Conservation (phyloP, 2,797 vertebrate species). For the Neosalanx taihuensis region DNA sequence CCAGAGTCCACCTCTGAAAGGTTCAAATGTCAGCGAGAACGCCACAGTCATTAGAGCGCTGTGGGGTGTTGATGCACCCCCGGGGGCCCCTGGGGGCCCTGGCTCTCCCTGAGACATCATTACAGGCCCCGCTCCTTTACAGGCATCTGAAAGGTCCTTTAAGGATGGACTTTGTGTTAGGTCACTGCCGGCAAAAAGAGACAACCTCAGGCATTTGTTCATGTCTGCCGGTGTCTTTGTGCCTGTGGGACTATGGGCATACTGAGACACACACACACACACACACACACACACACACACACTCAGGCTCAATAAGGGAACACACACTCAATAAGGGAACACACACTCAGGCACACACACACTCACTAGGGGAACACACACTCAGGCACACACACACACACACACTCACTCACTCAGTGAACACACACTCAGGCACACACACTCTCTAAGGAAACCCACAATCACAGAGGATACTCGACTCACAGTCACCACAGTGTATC, state of each 20-base stretch:
- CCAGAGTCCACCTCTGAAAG: neutral
- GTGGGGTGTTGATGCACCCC: neutral
- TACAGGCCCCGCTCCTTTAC: neutral
- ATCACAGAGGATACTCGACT: no score
- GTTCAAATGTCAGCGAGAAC: neutral
- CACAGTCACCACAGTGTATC: no score
- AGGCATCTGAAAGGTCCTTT: neutral
- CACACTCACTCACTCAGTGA: neutral
- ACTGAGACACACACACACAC: conserved; percentile 16
- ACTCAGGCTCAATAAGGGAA: neutral
- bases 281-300: neutral
- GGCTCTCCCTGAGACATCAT: neutral
- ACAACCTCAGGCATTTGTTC: no score
- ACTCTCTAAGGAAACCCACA: no score
- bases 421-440: no score
- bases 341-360: neutral
- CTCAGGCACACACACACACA: neutral
- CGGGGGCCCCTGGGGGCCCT: no score
- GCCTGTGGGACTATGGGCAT: neutral
- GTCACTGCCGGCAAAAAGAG: neutral
- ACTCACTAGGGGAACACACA: no score
- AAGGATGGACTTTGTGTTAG: neutral
- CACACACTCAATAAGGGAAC: no score
- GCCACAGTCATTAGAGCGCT: neutral
- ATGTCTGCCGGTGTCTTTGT: no score